Evolutionary conservation across 2,113 vertebrate genomes (phyloP).

Genomic region (Laticauda colubrina): DNA sequence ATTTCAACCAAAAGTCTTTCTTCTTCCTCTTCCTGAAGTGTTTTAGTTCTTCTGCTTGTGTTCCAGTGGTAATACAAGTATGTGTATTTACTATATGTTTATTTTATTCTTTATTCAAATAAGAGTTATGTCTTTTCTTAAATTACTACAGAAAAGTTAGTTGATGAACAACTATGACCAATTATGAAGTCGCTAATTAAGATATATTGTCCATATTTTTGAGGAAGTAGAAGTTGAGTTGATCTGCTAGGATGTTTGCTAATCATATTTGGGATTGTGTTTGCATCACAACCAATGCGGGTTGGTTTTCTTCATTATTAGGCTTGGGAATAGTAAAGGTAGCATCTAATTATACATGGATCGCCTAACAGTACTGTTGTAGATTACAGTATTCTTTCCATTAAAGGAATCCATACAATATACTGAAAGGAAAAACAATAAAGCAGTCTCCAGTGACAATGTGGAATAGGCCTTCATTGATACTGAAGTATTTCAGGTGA

Average conservation of each 20-base stretch:
- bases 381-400: neutral
- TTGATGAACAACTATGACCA: neutral
- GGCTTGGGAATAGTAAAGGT: neutral
- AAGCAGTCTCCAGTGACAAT: neutral
- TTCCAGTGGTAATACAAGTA: slow-evolving; percentile 80
- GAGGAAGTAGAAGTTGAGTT: neutral
- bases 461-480: neutral
- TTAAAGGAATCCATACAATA: neutral
- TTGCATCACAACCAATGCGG: neutral
- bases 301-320: neutral
- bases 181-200: neutral
- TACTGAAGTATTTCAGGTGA: neutral
- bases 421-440: neutral
- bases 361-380: neutral
- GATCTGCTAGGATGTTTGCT: neutral
- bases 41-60: slow-evolving; percentile 35
- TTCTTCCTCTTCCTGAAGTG: slow-evolving; percentile 77
- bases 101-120: neutral
- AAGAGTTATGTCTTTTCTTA: neutral
- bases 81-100: neutral
- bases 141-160: neutral
- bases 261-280: neutral
- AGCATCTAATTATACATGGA: neutral
- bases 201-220: neutral
- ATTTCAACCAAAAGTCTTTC: slow-evolving; percentile 70